Conservation (phyloP, 2,888 invertebrate genomes). For the Mylabris sibirica region DNA sequence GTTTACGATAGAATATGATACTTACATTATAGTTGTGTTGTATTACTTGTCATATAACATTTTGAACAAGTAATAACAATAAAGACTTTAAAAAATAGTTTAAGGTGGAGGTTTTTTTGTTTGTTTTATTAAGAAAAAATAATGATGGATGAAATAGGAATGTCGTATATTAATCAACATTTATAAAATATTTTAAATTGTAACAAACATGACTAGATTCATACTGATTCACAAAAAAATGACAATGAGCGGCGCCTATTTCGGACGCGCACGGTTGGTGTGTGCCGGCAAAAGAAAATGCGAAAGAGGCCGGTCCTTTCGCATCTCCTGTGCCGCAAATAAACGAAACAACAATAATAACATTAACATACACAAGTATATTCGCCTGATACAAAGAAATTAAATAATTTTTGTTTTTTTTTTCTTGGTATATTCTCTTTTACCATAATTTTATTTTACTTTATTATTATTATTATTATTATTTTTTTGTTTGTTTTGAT, state of each 20-base stretch:
- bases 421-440: slow-evolving; percentile 39
- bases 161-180: slow-evolving; percentile 66
- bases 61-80: slow-evolving; percentile 12
- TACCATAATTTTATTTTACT: slow-evolving; percentile 2
- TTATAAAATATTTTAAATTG: slow-evolving; percentile 66
- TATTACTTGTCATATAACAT: not conserved
- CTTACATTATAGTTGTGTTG: slow-evolving; percentile 2
- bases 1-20: not conserved
- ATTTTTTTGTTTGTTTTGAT: slow-evolving; percentile 47
- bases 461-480: not conserved
- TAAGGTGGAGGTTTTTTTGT: not conserved
- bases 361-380: slow-evolving; percentile 60
- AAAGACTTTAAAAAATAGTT: slow-evolving; percentile 7
- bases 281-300: slow-evolving; percentile 42
- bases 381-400: slow-evolving; percentile 48
- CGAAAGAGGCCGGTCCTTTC: slow-evolving; percentile 63
- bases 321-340: slow-evolving; percentile 61
- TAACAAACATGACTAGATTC: slow-evolving; percentile 67
- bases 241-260: slow-evolving; percentile 57
- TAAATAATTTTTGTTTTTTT: slow-evolving; percentile 21
- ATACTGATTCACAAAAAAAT: slow-evolving; percentile 64
- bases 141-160: slow-evolving; percentile 60
- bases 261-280: slow-evolving; percentile 55
- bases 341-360: slow-evolving; percentile 60
- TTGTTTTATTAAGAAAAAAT: slow-evolving; percentile 10